phyloP scores from a whole-genome alignment of 2,113 vertebrate genomes.

The Neolamprologus longior region DNA sequence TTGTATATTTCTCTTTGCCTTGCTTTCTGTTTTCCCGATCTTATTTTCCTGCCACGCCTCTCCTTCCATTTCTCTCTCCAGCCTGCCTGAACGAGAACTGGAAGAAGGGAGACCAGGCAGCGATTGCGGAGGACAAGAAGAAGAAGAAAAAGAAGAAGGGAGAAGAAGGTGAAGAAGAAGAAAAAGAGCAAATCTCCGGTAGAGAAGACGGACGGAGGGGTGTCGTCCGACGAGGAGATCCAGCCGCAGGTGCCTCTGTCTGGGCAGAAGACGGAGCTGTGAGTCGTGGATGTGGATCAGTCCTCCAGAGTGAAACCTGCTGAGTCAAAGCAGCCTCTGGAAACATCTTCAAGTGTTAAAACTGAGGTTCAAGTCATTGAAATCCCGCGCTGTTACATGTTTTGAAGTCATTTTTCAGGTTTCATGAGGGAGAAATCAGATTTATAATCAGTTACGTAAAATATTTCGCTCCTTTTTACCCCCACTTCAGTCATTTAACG shows the following conservation, averaged over 20 bases:
- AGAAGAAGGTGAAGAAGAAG: slow-evolving; percentile 53
- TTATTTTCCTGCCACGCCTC: neutral
- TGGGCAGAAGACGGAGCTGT: slow-evolving; percentile 69
- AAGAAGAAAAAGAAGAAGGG: slow-evolving; percentile 73
- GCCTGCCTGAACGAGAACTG: slow-evolving; percentile 65
- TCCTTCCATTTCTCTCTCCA: neutral
- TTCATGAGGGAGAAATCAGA: neutral
- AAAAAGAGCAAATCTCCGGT: slow-evolving; percentile 46
- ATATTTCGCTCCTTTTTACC: neutral
- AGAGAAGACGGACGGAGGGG: slow-evolving; percentile 20
- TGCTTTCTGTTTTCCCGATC: neutral
- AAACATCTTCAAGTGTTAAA: neutral
- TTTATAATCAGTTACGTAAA: neutral
- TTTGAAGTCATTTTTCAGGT: neutral
- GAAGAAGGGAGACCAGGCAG: slow-evolving; percentile 83
- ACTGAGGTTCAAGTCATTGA: neutral
- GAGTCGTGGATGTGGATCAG: slow-evolving; percentile 2
- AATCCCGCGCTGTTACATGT: neutral
- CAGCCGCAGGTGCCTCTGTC: slow-evolving; percentile 54
- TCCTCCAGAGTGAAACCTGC: neutral
- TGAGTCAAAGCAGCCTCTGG: neutral
- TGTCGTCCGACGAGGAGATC: slow-evolving; percentile 48
- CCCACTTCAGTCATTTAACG: neutral
- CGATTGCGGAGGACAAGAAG: slow-evolving; percentile 69
- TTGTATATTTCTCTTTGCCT: neutral